phyloP scores from a whole-genome alignment of 2,113 vertebrate species.

The Synchiropus splendidus region DNA sequence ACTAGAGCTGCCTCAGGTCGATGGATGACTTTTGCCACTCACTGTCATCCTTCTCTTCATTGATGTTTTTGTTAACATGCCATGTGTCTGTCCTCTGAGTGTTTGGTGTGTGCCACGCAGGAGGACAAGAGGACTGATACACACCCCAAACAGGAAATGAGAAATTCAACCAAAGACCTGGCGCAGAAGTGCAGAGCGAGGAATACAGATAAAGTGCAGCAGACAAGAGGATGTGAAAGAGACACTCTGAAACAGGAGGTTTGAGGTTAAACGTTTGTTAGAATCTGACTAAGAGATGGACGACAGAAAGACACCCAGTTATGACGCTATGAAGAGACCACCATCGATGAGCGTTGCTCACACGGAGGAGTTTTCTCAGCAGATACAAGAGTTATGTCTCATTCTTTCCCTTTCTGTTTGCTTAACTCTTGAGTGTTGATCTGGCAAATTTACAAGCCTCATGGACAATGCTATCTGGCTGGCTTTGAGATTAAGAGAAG shows the following conservation, averaged over 20 bases:
- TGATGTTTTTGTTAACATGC: slow-evolving; percentile 11
- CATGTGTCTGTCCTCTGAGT: slow-evolving; percentile 8
- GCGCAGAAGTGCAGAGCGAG: slow-evolving; percentile 31
- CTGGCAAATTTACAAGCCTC: too few species aligned
- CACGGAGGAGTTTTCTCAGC: too few species aligned
- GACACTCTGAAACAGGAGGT: slow-evolving; percentile 23
- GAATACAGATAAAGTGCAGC: slow-evolving; percentile 25
- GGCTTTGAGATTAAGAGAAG: too few species aligned
- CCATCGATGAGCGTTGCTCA: too few species aligned
- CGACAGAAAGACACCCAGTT: slow-evolving; percentile 1
- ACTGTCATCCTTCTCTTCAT: not conserved
- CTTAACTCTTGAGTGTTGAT: too few species aligned
- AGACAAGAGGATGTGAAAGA: slow-evolving; percentile 32
- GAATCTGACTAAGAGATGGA: slow-evolving; percentile 3
- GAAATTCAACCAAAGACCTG: slow-evolving; percentile 54
- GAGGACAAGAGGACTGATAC: slow-evolving; percentile 59
- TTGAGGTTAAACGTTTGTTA: slow-evolving; percentile 23
- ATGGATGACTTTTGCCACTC: too few species aligned
- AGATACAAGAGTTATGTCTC: too few species aligned
- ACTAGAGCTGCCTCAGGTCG: too few species aligned
- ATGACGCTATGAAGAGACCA: too few species aligned
- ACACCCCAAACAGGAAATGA: slow-evolving; percentile 73
- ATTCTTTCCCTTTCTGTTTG: too few species aligned
- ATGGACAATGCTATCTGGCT: too few species aligned
- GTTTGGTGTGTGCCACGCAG: slow-evolving; percentile 65